Conservation (phyloP, 1,140 invertebrate species). For the Apis florea region DNA sequence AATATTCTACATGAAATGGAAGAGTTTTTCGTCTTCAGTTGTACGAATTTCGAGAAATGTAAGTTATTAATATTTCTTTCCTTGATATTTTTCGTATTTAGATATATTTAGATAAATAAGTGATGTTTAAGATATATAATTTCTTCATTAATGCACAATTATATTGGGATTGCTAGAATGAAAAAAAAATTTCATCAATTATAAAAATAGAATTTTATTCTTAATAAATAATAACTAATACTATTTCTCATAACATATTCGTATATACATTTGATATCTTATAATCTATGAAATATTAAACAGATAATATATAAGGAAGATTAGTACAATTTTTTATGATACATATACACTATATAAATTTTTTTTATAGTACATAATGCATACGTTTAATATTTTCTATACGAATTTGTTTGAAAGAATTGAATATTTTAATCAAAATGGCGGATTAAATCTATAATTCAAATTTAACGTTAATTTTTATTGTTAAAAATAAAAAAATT, state of each 20-base stretch:
- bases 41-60: background rate
- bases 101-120: background rate
- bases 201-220: conserved; percentile 25
- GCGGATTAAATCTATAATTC: background rate
- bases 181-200: background rate
- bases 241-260: background rate
- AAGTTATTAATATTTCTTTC: background rate
- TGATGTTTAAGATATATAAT: no score
- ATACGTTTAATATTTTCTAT: conserved; percentile 2
- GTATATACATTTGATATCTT: background rate
- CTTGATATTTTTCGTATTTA: background rate
- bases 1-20: background rate
- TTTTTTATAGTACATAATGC: background rate
- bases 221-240: background rate
- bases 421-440: background rate
- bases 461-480: background rate
- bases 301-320: background rate
- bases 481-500: background rate
- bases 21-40: background rate
- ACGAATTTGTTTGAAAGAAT: background rate
- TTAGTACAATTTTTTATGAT: background rate
- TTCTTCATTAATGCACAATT: background rate
- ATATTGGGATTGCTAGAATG: background rate
- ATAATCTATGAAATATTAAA: conserved; percentile 8
- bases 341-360: background rate